phyloP scores from a whole-genome alignment of 35 echinoderm and acorn worm genomes.

The Anneissia japonica region DNA sequence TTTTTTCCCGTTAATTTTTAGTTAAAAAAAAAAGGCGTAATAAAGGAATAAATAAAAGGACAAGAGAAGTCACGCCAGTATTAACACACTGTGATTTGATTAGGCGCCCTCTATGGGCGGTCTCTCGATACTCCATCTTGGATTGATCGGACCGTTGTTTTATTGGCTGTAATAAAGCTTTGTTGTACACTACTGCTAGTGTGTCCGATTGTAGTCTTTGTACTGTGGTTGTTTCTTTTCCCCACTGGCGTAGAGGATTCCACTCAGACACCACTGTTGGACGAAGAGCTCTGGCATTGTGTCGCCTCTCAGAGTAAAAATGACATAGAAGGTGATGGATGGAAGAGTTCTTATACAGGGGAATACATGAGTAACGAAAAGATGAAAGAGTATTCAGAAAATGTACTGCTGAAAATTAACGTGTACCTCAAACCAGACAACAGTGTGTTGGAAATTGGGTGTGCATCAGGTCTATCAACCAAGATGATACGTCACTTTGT shows the following conservation, averaged over 20 bases:
- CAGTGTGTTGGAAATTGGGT: slow-evolving; percentile 14
- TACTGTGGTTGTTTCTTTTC: too few species aligned
- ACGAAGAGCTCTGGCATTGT: slow-evolving; percentile 4
- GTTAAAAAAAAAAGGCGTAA: too few species aligned
- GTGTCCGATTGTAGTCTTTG: too few species aligned
- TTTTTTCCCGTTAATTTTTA: too few species aligned
- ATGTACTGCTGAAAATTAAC: background rate
- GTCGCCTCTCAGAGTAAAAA: slow-evolving; percentile 4
- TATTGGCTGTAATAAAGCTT: too few species aligned
- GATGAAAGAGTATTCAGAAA: slow-evolving; percentile 15
- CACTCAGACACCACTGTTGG: background rate
- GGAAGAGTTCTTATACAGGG: slow-evolving; percentile 19
- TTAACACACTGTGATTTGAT: too few species aligned
- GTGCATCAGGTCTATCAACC: slow-evolving; percentile 3
- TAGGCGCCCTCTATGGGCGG: too few species aligned
- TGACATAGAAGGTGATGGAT: slow-evolving; percentile 18
- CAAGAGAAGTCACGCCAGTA: too few species aligned
- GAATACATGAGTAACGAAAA: slow-evolving; percentile 3
- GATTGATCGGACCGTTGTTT: too few species aligned
- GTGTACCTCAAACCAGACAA: background rate
- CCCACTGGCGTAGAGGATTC: background rate
- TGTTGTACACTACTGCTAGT: too few species aligned
- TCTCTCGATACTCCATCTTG: too few species aligned
- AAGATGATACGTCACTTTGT: background rate
- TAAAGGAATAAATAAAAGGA: too few species aligned